These are phyloP conservation scores for Sebastes variabilis DNA, from an alignment of 2,797 vertebrate genomes.

Conservation along the genomic window DNA sequence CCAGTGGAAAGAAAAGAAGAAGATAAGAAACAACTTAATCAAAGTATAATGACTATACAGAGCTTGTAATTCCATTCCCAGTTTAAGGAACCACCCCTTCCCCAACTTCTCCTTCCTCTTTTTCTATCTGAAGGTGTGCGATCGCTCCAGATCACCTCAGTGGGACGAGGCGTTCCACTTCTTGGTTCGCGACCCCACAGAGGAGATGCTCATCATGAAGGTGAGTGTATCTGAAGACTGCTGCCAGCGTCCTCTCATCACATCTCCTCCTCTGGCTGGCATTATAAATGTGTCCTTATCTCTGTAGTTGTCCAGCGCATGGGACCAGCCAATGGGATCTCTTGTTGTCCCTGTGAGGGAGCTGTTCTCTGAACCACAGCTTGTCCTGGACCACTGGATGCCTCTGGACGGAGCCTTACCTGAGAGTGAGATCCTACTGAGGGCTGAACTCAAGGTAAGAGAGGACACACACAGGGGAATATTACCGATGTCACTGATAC, in stretches of 20 bases:
- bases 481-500: neutral
- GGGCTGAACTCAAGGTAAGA: conserved; percentile 88
- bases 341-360: conserved; percentile 85
- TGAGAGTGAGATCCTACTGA: conserved; percentile 86
- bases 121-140: conserved; percentile 77
- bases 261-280: neutral
- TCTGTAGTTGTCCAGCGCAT: conserved; percentile 79
- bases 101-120: neutral
- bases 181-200: conserved; percentile 81
- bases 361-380: conserved; percentile 82
- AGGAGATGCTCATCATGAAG: conserved; percentile 89
- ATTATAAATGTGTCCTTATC: neutral
- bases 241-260: neutral
- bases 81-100: neutral
- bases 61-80: neutral
- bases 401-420: conserved; percentile 78
- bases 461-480: neutral
- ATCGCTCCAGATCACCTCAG: conserved; percentile 83
- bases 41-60: neutral
- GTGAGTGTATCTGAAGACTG: conserved; percentile 62
- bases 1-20: neutral
- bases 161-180: conserved; percentile 90
- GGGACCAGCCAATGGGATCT: conserved; percentile 84
- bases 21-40: neutral
- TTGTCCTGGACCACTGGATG: conserved; percentile 89